Evolutionary conservation across 2,888 invertebrate species (phyloP).

Genomic region (Frankliniella intonsa): DNA sequence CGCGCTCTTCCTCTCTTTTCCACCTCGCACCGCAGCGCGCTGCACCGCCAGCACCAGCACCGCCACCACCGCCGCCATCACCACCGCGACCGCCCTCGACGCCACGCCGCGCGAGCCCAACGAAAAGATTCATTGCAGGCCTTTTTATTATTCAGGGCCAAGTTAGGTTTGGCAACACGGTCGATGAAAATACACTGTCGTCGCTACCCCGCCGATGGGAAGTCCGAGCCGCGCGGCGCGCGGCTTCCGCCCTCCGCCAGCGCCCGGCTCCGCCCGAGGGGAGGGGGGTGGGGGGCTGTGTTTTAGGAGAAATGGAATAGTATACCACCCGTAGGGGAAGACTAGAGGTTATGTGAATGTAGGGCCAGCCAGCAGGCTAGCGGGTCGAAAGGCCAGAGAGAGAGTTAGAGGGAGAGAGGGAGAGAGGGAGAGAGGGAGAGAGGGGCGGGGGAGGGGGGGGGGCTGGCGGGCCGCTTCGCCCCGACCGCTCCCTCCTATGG

Average conservation of each 20-base stretch:
- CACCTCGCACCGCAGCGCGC: neutral
- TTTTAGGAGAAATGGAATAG: constrained; percentile 11
- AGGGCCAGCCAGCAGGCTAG: neutral
- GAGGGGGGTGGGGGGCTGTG: neutral
- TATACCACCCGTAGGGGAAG: neutral
- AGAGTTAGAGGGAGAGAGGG: neutral
- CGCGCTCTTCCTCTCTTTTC: neutral
- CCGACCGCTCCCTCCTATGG: neutral
- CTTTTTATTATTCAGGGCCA: constrained; percentile 25
- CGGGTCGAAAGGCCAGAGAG: neutral
- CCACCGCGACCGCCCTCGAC: neutral
- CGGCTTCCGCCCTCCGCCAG: neutral
- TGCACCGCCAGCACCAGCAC: neutral
- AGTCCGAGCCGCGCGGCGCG: neutral
- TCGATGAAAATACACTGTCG: constrained; percentile 10
- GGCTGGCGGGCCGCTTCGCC: neutral
- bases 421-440: neutral
- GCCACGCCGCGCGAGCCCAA: neutral
- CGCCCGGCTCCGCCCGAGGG: neutral
- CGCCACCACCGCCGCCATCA: neutral
- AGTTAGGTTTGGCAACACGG: constrained; percentile 17
- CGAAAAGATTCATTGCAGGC: constrained; percentile 15
- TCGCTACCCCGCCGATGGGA: neutral
- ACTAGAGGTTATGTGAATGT: constrained; percentile 14
- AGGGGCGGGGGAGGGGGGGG: neutral